Conservation (phyloP, 2,797 vertebrate species). For the Anguilla megastoma region DNA sequence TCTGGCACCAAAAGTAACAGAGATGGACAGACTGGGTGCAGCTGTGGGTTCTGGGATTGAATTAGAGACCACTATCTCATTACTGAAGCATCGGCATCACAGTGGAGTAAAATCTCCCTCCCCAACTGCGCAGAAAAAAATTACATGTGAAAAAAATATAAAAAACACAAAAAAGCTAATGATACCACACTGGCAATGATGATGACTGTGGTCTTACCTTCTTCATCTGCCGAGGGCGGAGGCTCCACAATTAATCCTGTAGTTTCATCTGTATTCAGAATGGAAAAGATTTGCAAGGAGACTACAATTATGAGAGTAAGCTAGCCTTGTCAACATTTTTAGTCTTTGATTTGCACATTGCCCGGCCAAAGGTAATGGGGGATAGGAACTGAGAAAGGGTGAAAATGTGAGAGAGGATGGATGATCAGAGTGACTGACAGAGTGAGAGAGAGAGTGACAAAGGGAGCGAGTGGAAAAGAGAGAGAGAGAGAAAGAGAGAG, state of each 20-base stretch:
- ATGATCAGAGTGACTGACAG: constrained; percentile 13
- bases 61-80: constrained; percentile 48
- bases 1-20: constrained; percentile 10
- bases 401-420: constrained; percentile 35
- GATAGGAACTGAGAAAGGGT: constrained; percentile 39
- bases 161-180: not conserved
- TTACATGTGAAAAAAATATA: not conserved
- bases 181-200: not conserved
- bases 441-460: not conserved
- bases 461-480: constrained; percentile 31
- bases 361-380: constrained; percentile 55
- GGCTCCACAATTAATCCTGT: constrained; percentile 81
- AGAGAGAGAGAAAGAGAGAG: constrained; percentile 20
- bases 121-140: not conserved
- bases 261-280: constrained; percentile 97
- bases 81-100: constrained; percentile 24
- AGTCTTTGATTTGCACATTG: constrained; percentile 77
- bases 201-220: constrained; percentile 78
- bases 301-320: constrained; percentile 95
- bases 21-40: constrained; percentile 3
- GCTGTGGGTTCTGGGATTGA: constrained; percentile 39
- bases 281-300: constrained; percentile 98
- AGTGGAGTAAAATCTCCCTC: not conserved
- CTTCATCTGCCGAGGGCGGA: constrained; percentile 86
- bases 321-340: constrained; percentile 72